phyloP scores from a whole-genome alignment of 2,113 vertebrate species.

The Uria lomvia region DNA sequence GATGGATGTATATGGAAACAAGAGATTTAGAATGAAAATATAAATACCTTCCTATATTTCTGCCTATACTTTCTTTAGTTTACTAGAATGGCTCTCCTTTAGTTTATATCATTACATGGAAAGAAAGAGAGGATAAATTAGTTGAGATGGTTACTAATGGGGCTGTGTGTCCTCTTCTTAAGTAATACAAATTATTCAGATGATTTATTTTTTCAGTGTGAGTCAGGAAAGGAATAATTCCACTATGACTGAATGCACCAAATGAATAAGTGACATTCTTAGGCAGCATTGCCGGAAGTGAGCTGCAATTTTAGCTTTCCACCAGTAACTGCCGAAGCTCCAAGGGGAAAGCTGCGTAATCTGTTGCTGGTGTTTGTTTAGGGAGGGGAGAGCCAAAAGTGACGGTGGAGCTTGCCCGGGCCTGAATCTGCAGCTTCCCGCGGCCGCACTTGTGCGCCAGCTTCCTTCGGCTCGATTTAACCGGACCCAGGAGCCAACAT shows the following conservation, averaged over 20 bases:
- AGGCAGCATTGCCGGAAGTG: background rate
- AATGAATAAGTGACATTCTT: background rate
- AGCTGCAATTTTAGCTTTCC: background rate
- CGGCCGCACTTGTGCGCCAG: background rate
- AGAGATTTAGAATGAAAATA: background rate
- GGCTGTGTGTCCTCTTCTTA: background rate
- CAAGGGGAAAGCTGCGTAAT: background rate
- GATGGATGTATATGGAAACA: background rate
- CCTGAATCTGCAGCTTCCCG: slow-evolving; percentile 21
- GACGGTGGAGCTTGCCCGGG: background rate
- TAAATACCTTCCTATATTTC: background rate
- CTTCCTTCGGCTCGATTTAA: slow-evolving; percentile 61
- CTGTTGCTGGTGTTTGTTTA: slow-evolving; percentile 29
- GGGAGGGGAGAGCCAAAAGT: slow-evolving; percentile 1
- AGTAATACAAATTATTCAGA: background rate
- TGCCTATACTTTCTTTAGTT: background rate
- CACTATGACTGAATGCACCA: background rate
- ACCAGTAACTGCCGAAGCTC: background rate
- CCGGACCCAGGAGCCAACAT: slow-evolving; percentile 50
- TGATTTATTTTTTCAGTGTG: background rate
- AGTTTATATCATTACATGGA: background rate
- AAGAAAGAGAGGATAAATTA: background rate
- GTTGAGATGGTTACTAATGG: background rate
- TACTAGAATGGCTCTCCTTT: background rate
- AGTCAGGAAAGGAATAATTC: background rate